phyloP scores from a whole-genome alignment of 1,140 invertebrate genomes.

The silkworm (Bombyx mori) region ASM3026992v2 NC_085122.1:10345001-10345500 shows the following conservation, averaged over 20 bases:
- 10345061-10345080: not conserved
- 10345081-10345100: too few relatives aligned
- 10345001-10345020: slow-evolving; percentile 69
- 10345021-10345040: slow-evolving; percentile 82
- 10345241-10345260: not conserved
- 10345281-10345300: not conserved
- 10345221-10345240: not conserved
- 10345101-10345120: not conserved
- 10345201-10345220: not conserved
- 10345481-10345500: too few relatives aligned
- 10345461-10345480: too few relatives aligned
- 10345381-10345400: too few relatives aligned
- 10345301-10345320: slow-evolving; percentile 78
- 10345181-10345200: not conserved
- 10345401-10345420: too few relatives aligned
- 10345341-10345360: too few relatives aligned
- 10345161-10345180: too few relatives aligned
- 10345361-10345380: too few relatives aligned
- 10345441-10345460: too few relatives aligned
- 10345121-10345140: not conserved
- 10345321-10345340: slow-evolving; percentile 61
- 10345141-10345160: too few relatives aligned
- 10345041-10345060: slow-evolving; percentile 62
- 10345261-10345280: too few relatives aligned
- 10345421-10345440: too few relatives aligned